Conservation (phyloP, 2,797 vertebrate species). For the Telmatherina bonti region DNA sequence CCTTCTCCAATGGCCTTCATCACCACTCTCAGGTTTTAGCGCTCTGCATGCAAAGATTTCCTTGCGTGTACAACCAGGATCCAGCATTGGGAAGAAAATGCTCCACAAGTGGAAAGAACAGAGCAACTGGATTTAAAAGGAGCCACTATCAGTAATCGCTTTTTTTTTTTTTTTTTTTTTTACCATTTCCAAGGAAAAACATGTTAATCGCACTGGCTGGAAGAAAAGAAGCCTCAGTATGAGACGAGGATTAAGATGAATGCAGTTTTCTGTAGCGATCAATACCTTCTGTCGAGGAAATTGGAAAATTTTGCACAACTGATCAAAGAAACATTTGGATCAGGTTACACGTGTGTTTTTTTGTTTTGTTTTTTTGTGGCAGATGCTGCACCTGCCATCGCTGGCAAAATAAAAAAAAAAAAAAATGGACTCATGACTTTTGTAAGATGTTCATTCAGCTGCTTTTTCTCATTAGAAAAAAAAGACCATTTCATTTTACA, state of each 20-base stretch:
- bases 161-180: conserved; percentile 15
- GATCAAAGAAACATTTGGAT: conserved; percentile 31
- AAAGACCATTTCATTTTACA: too few relatives aligned
- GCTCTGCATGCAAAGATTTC: conserved; percentile 67
- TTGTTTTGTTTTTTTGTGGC: conserved; percentile 11
- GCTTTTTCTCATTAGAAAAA: too few relatives aligned
- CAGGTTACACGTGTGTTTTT: conserved; percentile 5
- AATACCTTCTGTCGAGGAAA: conserved; percentile 52
- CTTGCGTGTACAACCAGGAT: conserved; percentile 54
- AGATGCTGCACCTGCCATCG: conserved; percentile 10
- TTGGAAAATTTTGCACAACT: conserved; percentile 47
- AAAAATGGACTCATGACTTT: too few relatives aligned
- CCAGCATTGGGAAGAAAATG: conserved; percentile 32
- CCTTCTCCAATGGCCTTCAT: conserved; percentile 82
- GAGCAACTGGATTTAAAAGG: conserved; percentile 20
- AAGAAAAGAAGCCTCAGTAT: conserved; percentile 44
- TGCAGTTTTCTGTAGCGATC: conserved; percentile 57
- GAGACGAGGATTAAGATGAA: conserved; percentile 40
- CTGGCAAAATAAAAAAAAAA: too few relatives aligned
- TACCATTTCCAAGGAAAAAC: conserved; percentile 7
- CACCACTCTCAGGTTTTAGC: conserved; percentile 75
- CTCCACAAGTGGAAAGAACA: conserved; percentile 43
- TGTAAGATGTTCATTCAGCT: too few relatives aligned
- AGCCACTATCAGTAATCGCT: conserved; percentile 21
- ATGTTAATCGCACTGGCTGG: conserved; percentile 41